A percentile compares a stretch with the other conserved stretches of the same genome.
Evolutionary conservation across 2,113 vertebrate species (phyloP).

Genomic region (Mola mola): DNA sequence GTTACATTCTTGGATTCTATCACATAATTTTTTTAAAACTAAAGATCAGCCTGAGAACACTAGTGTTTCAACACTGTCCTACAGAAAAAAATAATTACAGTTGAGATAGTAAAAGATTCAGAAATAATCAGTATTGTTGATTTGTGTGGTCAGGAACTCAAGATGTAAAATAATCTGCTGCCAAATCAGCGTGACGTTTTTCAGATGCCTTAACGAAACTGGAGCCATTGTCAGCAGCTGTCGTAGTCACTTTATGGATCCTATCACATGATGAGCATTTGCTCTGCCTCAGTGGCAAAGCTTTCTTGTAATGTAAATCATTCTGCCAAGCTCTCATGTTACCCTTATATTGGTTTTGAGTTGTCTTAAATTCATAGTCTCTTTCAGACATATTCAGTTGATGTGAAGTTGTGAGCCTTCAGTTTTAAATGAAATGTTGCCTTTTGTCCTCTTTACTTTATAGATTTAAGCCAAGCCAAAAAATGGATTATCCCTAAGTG

Average conservation of each 20-base stretch:
- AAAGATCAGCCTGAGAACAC: too few relatives aligned
- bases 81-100: too few relatives aligned
- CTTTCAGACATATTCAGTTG: too few relatives aligned
- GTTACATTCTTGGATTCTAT: too few relatives aligned
- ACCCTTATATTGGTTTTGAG: background rate
- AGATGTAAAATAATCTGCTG: constrained; percentile 42
- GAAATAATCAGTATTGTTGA: too few relatives aligned
- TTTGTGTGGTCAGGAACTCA: background rate
- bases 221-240: constrained; percentile 50
- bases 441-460: constrained; percentile 8
- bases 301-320: constrained; percentile 7
- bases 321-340: constrained; percentile 19
- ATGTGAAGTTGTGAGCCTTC: constrained; percentile 3
- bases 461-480: constrained; percentile 12
- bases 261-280: constrained; percentile 42
- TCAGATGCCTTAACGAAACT: constrained; percentile 36
- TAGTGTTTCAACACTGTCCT: too few relatives aligned
- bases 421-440: constrained; percentile 20
- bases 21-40: too few relatives aligned
- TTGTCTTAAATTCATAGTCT: too few relatives aligned
- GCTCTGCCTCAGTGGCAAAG: constrained; percentile 36
- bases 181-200: constrained; percentile 21
- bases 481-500: constrained; percentile 22
- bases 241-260: constrained; percentile 41
- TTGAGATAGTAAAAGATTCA: too few relatives aligned